phyloP scores from a whole-genome alignment of 2,113 vertebrate genomes.

The Tretioscincus oriximinensis region DNA sequence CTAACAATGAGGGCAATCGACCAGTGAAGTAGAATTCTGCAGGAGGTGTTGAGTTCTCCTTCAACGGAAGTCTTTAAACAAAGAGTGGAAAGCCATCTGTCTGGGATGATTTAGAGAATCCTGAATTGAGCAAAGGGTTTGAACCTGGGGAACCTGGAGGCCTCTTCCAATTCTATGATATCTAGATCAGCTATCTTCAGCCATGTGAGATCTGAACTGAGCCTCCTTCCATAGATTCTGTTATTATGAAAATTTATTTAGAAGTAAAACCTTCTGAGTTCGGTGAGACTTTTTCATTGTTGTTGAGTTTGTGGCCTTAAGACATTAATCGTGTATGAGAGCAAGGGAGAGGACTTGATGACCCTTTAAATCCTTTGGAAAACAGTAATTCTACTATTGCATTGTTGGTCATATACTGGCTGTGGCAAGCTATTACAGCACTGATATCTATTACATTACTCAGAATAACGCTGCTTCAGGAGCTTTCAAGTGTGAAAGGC shows the following conservation, averaged over 20 bases:
- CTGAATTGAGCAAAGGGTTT: too few relatives aligned
- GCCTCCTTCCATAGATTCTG: background rate
- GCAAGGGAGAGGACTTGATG: background rate
- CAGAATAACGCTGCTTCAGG: background rate
- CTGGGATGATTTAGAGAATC: too few relatives aligned
- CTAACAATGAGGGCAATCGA: too few relatives aligned
- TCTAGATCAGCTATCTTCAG: too few relatives aligned
- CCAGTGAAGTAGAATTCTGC: too few relatives aligned
- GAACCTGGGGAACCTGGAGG: too few relatives aligned
- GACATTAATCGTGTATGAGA: background rate
- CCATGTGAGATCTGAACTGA: background rate
- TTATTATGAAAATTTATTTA: background rate
- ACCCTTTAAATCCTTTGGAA: background rate
- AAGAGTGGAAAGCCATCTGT: too few relatives aligned
- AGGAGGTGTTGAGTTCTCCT: too few relatives aligned
- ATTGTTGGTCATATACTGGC: background rate
- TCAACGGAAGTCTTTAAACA: too few relatives aligned
- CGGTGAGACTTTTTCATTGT: background rate
- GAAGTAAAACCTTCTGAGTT: background rate
- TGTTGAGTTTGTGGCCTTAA: background rate
- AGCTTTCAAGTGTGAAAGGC: slow-evolving; percentile 33
- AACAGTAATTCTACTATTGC: background rate
- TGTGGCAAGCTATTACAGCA: background rate
- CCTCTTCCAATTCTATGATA: too few relatives aligned
- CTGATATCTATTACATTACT: background rate